phyloP scores from a whole-genome alignment of 2,797 vertebrate genomes.

The Melanotaenia trifasciata region DNA sequence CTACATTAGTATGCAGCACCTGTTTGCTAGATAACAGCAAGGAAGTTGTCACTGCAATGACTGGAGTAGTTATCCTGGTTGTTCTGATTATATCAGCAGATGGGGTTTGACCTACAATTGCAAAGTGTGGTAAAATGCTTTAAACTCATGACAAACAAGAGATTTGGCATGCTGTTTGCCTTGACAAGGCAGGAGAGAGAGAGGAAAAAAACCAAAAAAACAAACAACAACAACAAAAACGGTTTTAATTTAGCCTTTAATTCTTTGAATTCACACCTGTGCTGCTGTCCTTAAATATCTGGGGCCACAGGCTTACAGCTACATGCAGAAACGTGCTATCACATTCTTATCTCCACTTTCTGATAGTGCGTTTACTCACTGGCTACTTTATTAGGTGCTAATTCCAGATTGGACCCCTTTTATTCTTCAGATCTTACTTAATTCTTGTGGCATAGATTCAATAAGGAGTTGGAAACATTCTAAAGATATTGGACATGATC shows the following conservation, averaged over 20 bases:
- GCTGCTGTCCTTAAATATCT: no score
- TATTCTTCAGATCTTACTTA: no score
- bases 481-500: no score
- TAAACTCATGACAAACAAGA: background rate
- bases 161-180: background rate
- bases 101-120: conserved; percentile 10
- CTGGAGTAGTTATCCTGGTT: background rate
- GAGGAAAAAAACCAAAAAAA: no score
- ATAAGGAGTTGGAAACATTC: no score
- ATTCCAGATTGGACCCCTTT: no score
- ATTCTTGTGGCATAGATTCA: no score
- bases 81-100: conserved; percentile 2
- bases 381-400: no score
- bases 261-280: background rate
- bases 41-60: background rate
- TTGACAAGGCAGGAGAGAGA: background rate
- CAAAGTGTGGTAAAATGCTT: background rate
- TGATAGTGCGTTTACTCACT: no score
- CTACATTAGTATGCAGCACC: background rate
- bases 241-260: background rate
- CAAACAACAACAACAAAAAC: no score
- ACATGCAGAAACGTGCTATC: no score
- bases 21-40: background rate
- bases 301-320: no score
- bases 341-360: background rate